Conservation (phyloP, 2,113 vertebrate species). For the Lamprotornis superbus region DNA sequence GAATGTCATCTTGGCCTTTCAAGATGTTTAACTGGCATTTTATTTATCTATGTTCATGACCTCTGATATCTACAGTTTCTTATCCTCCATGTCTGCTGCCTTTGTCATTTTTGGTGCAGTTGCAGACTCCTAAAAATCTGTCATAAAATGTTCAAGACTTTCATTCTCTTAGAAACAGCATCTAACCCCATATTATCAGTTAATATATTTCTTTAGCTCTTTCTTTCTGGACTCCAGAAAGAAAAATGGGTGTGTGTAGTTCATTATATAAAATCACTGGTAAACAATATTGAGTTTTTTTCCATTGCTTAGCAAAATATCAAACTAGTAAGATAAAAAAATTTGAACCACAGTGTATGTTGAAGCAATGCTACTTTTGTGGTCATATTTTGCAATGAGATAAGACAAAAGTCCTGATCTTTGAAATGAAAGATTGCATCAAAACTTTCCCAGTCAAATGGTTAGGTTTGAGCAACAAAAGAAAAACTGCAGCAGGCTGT, state of each 20-base stretch:
- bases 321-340: background rate
- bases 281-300: background rate
- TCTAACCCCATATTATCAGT: background rate
- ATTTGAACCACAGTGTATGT: background rate
- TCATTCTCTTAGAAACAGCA: background rate
- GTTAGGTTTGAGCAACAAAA: background rate
- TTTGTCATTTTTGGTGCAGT: background rate
- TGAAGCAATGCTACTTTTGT: background rate
- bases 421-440: background rate
- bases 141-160: background rate
- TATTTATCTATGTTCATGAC: background rate
- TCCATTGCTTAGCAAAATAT: background rate
- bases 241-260: background rate
- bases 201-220: background rate
- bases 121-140: background rate
- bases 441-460: background rate
- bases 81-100: background rate
- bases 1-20: background rate
- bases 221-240: conserved; percentile 6
- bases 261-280: background rate
- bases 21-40: background rate
- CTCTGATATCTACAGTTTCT: background rate
- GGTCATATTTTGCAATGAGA: too few species aligned
- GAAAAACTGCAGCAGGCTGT: background rate
- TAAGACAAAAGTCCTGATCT: background rate